Evolutionary conservation across 2,888 invertebrate species (phyloP).

Genomic region (Temnothorax rugatulus): DNA sequence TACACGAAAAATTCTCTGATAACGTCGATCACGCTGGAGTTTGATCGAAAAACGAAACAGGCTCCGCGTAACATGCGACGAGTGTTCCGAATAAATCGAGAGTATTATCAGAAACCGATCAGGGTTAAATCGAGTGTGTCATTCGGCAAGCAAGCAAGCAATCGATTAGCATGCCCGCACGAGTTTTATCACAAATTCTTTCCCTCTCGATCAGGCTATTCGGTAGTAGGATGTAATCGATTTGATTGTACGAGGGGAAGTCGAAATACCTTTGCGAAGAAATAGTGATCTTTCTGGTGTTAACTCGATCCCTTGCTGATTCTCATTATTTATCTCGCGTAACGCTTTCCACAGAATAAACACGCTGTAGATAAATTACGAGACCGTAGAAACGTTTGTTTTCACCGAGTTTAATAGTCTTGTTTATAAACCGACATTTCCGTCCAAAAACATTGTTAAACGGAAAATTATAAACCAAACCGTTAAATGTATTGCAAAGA

Average conservation of each 20-base stretch:
- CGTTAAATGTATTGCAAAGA: not conserved
- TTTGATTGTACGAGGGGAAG: not conserved
- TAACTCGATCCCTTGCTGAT: not conserved
- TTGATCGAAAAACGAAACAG: constrained; percentile 18
- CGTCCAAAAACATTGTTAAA: not conserved
- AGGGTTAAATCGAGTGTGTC: constrained; percentile 41
- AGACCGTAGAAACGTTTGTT: not conserved
- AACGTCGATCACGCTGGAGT: not conserved
- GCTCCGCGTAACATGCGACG: not conserved
- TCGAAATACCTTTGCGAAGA: not conserved
- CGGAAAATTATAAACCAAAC: not conserved
- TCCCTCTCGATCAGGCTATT: not conserved
- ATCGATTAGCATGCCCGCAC: constrained; percentile 32
- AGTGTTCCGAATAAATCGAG: constrained; percentile 28
- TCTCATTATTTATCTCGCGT: not conserved
- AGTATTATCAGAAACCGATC: constrained; percentile 47
- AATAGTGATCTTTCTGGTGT: not conserved
- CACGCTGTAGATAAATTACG: not conserved
- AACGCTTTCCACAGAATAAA: not conserved
- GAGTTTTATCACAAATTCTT: constrained; percentile 41
- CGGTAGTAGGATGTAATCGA: not conserved
- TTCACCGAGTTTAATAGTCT: not conserved
- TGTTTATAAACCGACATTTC: not conserved
- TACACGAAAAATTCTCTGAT: not conserved
- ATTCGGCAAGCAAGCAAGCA: constrained; percentile 20